Conservation (phyloP, 1,140 invertebrate species). For the Lineus longissimus region DNA sequence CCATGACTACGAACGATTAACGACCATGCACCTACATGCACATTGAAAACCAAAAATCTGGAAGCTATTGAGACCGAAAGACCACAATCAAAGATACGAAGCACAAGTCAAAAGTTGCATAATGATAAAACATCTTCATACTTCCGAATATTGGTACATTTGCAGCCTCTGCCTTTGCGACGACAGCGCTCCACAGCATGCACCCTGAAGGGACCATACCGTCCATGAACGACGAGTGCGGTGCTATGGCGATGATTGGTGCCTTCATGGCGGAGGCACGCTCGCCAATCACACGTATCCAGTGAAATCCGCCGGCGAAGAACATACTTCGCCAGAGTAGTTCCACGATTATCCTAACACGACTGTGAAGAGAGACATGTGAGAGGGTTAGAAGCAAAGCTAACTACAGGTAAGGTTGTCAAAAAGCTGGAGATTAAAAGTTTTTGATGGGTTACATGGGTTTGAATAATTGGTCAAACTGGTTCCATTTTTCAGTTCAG, state of each 20-base stretch:
- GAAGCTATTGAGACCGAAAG: no score
- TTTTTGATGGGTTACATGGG: no score
- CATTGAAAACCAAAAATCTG: no score
- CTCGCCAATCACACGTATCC: conserved; percentile 66
- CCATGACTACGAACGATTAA: no score
- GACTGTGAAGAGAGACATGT: conserved; percentile 32
- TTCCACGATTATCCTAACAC: conserved; percentile 37
- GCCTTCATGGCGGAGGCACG: conserved; percentile 67
- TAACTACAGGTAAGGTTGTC: no score
- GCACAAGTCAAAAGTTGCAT: background rate
- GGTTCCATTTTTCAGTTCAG: no score
- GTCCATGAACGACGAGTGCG: conserved; percentile 88
- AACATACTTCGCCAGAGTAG: conserved; percentile 64
- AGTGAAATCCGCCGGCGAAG: conserved; percentile 74
- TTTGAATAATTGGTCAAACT: no score
- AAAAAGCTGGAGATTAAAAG: no score
- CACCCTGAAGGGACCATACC: conserved; percentile 72
- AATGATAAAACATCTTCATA: conserved; percentile 51
- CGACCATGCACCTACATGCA: no score
- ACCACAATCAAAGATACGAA: background rate
- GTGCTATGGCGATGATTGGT: conserved; percentile 80
- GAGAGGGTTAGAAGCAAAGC: background rate
- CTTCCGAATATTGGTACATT: conserved; percentile 82
- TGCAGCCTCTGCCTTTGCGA: conserved; percentile 78
- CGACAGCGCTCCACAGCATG: conserved; percentile 77